A percentile compares a stretch with the other conserved stretches of the same genome.
phyloP scores from a whole-genome alignment of 2,888 invertebrate species.

The Agrotis exclamationis region DNA sequence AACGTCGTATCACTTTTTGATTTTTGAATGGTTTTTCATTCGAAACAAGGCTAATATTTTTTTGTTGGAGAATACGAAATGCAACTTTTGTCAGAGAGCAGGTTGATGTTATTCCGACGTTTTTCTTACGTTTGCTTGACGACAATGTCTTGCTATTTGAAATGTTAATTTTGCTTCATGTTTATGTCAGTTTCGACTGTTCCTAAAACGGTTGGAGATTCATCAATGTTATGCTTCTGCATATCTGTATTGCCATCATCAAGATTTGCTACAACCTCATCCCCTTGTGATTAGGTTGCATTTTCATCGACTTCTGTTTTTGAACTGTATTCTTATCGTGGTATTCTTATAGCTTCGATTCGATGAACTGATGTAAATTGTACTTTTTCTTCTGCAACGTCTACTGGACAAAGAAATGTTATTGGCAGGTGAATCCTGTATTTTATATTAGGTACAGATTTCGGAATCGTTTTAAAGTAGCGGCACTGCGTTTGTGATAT shows the following conservation, averaged over 20 bases:
- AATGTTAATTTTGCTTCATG: conserved; percentile 87
- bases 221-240: conserved; percentile 82
- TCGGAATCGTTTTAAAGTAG: conserved; percentile 74
- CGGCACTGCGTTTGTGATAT: conserved; percentile 65
- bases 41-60: conserved; percentile 67
- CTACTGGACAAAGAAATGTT: conserved; percentile 83
- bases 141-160: conserved; percentile 85
- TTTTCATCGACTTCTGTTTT: conserved; percentile 33
- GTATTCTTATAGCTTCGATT: conserved; percentile 76
- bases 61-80: conserved; percentile 75
- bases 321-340: conserved; percentile 45
- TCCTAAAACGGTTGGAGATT: conserved; percentile 85
- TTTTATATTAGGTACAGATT: conserved; percentile 81
- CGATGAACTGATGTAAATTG: conserved; percentile 85
- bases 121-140: conserved; percentile 79
- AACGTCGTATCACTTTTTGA: conserved; percentile 54
- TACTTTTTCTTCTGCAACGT: conserved; percentile 78
- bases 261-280: conserved; percentile 7
- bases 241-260: conserved; percentile 54
- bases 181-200: conserved; percentile 84
- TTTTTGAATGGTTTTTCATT: conserved; percentile 65
- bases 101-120: conserved; percentile 76
- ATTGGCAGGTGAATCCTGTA: conserved; percentile 88
- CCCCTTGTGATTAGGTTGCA: conserved; percentile 8
- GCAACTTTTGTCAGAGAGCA: conserved; percentile 76